Percentiles rank a stretch among this genome's conserved stretches.
These are phyloP conservation scores for Bergia sp. DNA, from an alignment of 92 coral and sea anemone genomes.

Conservation along the genomic window DNA sequence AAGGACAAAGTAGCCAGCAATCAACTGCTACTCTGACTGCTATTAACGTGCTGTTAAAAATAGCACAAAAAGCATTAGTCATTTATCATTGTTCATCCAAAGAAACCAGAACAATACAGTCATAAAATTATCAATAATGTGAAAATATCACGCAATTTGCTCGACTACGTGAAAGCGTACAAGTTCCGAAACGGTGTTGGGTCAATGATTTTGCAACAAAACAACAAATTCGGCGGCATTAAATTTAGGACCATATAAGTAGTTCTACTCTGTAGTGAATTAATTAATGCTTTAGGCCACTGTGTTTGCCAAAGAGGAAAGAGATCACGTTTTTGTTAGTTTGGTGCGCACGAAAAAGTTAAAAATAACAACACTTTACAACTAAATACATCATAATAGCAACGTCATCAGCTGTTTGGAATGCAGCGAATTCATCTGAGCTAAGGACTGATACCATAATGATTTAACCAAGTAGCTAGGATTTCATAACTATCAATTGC, in stretches of 20 bases:
- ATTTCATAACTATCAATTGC: not conserved
- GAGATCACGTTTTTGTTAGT: not conserved
- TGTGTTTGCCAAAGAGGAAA: not conserved
- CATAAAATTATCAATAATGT: too few relatives aligned
- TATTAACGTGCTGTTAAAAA: too few relatives aligned
- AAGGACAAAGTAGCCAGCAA: too few relatives aligned
- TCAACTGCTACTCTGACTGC: too few relatives aligned
- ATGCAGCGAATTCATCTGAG: not conserved
- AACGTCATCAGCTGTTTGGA: not conserved
- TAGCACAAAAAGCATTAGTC: too few relatives aligned
- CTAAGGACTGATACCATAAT: not conserved
- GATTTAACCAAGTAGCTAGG: not conserved
- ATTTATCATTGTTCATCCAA: too few relatives aligned
- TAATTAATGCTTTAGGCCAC: not conserved
- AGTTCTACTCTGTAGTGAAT: not conserved
- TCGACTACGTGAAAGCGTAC: not conserved
- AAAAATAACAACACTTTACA: not conserved
- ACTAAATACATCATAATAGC: not conserved
- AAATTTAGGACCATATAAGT: not conserved
- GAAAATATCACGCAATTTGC: not conserved
- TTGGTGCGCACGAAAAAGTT: not conserved
- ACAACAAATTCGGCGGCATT: not conserved
- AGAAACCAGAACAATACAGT: not conserved
- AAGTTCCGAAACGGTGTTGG: not conserved
- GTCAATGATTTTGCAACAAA: not conserved